Evolutionary conservation across 1,140 invertebrate genomes (phyloP), one percentile per base, ranked within the genome.

Genomic region (Meloidogyne exigua): DNA sequence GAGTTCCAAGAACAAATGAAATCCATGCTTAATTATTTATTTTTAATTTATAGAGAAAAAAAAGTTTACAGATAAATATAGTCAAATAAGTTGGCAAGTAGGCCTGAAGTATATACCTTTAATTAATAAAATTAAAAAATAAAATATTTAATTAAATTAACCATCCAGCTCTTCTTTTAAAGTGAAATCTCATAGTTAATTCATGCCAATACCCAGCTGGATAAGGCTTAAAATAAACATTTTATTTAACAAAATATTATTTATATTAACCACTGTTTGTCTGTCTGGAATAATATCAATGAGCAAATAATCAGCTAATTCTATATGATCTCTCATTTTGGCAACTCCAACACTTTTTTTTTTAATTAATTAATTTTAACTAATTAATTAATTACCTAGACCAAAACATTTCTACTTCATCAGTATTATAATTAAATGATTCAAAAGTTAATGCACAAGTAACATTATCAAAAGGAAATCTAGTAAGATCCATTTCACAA

Each of bases 171-270:
- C 86, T 26, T 26, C 85, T 71, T 78, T 83, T 86, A 71, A 87
- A 87, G 68, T 83, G 81, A 71, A 87, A 87, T 62, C 72, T 76
- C 85, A 87, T 87, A 28, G 86, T 87, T 63, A 87, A 72, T 71
- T 87, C 85, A 69, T 87, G 86, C 85, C 85, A 87, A 70, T 75
- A 84, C n/a, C 85, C 85, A 57, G 85, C 85, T 3, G 85, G 85
- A 79, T 87, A 87, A 39, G 76, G 69, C 85, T 86, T 42, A 25
- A 78, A 81, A 69, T 23, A 3, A 70, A 65, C 36, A 64, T 77
- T 32, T 79, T 25, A 64, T 3, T 32, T 32, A 32, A 7, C 2
- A 32, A 75, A 36, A 23, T 13, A 74, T 13, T 21, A 80, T 66
- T 57, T n/a, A 57, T 5, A 42, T 25, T 12, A 49, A 85, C 84